Evolutionary conservation across 2,113 vertebrate species (phyloP).

Genomic region (Heloderma charlesbogerti): DNA sequence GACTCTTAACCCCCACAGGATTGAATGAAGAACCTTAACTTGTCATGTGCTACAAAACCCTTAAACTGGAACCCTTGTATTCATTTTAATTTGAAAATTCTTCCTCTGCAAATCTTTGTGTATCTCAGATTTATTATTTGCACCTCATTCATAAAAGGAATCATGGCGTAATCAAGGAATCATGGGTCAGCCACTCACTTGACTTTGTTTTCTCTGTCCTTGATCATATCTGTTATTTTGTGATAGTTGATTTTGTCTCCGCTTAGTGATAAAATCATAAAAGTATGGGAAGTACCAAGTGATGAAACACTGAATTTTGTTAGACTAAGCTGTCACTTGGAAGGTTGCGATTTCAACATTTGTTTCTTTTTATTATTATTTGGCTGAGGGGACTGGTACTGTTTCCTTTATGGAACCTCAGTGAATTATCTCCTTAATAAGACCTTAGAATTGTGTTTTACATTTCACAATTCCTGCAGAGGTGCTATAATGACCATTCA

Average conservation of each 20-base stretch:
- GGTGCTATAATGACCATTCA: background rate
- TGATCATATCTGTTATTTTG: background rate
- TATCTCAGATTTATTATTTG: background rate
- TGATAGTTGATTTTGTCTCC: background rate
- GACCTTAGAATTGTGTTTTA: background rate
- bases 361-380: background rate
- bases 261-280: background rate
- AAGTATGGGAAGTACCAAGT: background rate
- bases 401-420: background rate
- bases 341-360: background rate
- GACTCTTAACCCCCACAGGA: background rate
- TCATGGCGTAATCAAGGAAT: background rate
- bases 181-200: background rate
- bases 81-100: background rate
- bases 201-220: background rate
- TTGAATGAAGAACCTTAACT: background rate
- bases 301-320: background rate
- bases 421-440: slow-evolving; percentile 30
- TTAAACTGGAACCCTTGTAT: background rate
- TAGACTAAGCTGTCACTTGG: background rate
- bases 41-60: background rate
- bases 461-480: background rate
- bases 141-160: slow-evolving; percentile 1
- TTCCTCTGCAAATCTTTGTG: background rate
- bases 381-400: background rate